Base-by-base conservation (phyloP, 1,140 invertebrate genomes). In the Leucophenga varia region DNA sequence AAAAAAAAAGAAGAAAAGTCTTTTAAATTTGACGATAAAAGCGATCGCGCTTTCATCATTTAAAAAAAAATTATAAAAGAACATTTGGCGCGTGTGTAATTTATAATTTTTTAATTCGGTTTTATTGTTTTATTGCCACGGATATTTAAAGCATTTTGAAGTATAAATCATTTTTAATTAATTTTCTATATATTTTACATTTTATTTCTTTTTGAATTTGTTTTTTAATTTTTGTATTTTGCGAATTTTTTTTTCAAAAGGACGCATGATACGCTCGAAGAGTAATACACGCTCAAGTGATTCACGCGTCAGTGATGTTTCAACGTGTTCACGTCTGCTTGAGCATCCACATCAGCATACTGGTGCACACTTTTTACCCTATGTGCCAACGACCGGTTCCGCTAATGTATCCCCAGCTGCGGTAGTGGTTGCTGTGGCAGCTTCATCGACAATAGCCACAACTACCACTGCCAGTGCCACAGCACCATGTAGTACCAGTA, bases 241-340 rank as follows among this genome's bases (percentile, higher is more conserved):
- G 25, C 34, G 34, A n/a, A n/a, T n/a, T n/a, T n/a, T n/a, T n/a
- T n/a, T n/a, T n/a, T n/a, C n/a, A 45, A 58, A 58, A 73, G 70
- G 70, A 52, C 70, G 71, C 44, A 74, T 74, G 71, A 73, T 63
- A 55, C 65, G 71, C 32, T 74, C 71, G 17, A 73, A 73, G 49
- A 74, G 71, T 55, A 74, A 74, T 46, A 74, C 71, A 30, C 64
- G 71, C 32, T 74, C 71, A 34, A 74, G 69, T 47, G 71, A 74
- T 37, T 74, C 71, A 36, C 65, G 71, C 32, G 67, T 73, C 47
- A 74, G 71, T 46, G 71, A 74, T 48, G 70, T 65, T 17, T 74
- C 71, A 36, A 73, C 63, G 55, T 71, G 69, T 43, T 74, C 70
- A 35, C 56, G 70, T 31, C 45, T 72, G 46, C 65, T 73, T 59